phyloP scores from a whole-genome alignment of 2,113 vertebrate genomes.

The human (Homo sapiens) region GRCh38 chr6:153435501-153436000 shows the following conservation, averaged over 20 bases:
- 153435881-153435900: constrained; percentile 55
- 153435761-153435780: neutral
- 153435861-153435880: constrained; percentile 43
- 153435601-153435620: neutral
- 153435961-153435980: constrained; percentile 57
- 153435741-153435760: neutral
- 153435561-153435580: neutral
- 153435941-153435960: constrained; percentile 57
- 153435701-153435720: neutral
- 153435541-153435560: neutral
- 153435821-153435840: constrained; percentile 12
- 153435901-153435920: constrained; percentile 58
- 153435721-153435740: neutral
- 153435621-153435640: neutral
- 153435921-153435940: constrained; percentile 23
- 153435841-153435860: neutral
- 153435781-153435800: neutral
- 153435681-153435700: neutral
- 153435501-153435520: neutral
- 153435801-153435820: constrained; percentile 19
- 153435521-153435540: neutral
- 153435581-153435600: neutral
- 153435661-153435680: neutral
- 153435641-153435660: neutral
- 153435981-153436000: constrained; percentile 37